These are phyloP conservation scores for Diphyllodes magnificus DNA, from an alignment of 2,113 vertebrate species.

Conservation along the genomic window DNA sequence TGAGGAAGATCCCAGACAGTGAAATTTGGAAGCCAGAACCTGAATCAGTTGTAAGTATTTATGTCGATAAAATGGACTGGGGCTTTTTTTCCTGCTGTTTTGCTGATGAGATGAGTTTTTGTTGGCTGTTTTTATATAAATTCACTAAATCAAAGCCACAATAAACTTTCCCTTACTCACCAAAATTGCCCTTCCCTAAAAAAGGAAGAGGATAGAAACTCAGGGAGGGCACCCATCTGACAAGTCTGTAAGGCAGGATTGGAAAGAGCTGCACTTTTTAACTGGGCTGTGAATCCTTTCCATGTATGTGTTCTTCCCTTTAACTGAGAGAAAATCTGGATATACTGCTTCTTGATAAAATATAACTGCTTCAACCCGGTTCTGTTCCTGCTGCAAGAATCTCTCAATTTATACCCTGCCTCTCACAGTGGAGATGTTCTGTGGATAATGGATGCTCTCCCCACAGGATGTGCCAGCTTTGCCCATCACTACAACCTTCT, in stretches of 20 bases:
- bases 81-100: background rate
- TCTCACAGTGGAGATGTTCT: background rate
- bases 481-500: slow-evolving; percentile 84
- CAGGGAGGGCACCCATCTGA: background rate
- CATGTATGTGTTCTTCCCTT: background rate
- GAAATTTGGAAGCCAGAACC: slow-evolving; percentile 90
- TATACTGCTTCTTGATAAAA: background rate
- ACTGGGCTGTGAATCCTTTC: background rate
- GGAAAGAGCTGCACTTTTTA: background rate
- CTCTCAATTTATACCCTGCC: background rate
- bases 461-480: slow-evolving; percentile 84
- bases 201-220: background rate
- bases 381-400: background rate
- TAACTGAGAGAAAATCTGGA: background rate
- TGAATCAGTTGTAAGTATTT: slow-evolving; percentile 76
- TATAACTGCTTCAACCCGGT: background rate
- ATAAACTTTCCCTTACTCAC: background rate
- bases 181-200: background rate
- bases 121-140: background rate
- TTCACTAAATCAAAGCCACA: background rate
- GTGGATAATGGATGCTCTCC: slow-evolving; percentile 31
- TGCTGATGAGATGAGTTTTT: background rate
- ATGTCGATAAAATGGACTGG: background rate
- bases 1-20: slow-evolving; percentile 82
- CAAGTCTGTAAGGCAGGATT: background rate